Base-by-base conservation (phyloP, 2,888 invertebrate species). In the Venusia cambrica region DNA sequence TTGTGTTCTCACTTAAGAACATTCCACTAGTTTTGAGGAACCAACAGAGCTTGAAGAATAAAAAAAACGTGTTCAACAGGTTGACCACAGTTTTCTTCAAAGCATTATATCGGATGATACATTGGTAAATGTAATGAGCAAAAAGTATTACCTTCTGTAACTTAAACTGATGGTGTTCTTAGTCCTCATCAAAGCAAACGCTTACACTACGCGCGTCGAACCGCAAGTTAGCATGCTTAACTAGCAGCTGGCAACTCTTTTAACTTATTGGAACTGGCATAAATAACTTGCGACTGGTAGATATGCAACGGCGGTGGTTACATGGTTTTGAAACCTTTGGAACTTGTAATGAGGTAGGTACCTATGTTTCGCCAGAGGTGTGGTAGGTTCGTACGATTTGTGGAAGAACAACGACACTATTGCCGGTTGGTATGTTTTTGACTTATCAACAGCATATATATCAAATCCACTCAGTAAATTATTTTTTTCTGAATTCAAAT, bases 201-300 rank as follows among this genome's bases (percentile, higher is more conserved):
- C 29, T 33, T 18, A 22, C 29, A 16, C 32, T 33, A 30, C 41
- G 32, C 20, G 32, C 30, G 37, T 34, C 37, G 32, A 34, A 42
- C 41, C 36, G 15, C 42, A 36, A 43, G 29, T 33, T 48, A 39
- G 42, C 39, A 39, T 46, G 38, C 41, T 42, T 44, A 50, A 43
- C 42, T 45, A 50, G 36, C 45, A 43, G 40, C 40, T 43, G 43
- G 36, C 40, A 39, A 37, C 43, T 44, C 41, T 40, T 45, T 40
- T 43, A 38, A 51, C 32, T 51, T 48, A 51, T 50, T 43, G 37
- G 31, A 26, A 41, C 40, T 45, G 45, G 39, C 47, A 45, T 48
- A 47, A 45, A 47, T 47, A 45, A 50, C 38, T 34, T 20, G 30
- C 25, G 31, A 35, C 39, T 31, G 22, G 35, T 25, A 27, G 22